phyloP scores from a whole-genome alignment of 2,797 vertebrate genomes.

The Labeo calbasu region DNA sequence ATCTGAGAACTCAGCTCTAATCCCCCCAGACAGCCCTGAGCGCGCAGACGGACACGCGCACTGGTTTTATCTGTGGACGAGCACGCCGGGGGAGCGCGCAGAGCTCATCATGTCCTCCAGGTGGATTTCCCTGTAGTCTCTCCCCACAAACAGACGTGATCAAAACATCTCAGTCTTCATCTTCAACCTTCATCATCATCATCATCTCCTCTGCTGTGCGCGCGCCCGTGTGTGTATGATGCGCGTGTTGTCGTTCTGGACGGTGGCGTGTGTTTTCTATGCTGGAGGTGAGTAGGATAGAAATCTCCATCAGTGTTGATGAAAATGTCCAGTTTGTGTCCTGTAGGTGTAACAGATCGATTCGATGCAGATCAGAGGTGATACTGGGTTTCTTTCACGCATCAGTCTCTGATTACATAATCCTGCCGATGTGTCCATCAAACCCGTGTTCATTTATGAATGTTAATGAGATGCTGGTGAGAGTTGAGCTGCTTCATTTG shows the following conservation, averaged over 20 bases:
- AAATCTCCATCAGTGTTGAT: neutral
- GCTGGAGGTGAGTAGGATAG: neutral
- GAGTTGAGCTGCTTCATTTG: neutral
- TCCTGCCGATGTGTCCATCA: neutral
- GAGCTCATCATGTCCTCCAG: conserved; percentile 10
- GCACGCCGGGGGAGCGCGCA: conserved; percentile 27
- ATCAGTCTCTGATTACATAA: neutral
- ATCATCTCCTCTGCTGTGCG: neutral
- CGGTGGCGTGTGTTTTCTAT: neutral
- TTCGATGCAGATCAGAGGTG: neutral
- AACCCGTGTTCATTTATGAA: neutral
- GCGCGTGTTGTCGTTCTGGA: conserved; percentile 1
- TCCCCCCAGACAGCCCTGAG: neutral
- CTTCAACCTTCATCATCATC: neutral
- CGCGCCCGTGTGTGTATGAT: conserved; percentile 12
- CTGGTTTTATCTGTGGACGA: neutral
- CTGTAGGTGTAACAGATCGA: neutral
- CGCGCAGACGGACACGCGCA: neutral
- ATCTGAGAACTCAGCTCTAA: neutral
- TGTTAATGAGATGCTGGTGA: too few relatives aligned
- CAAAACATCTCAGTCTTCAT: neutral
- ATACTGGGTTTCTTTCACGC: neutral
- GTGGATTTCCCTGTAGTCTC: conserved; percentile 12
- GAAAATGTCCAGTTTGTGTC: neutral
- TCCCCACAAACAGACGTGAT: neutral